Evolutionary conservation across 2,888 invertebrate genomes (phyloP).

Genomic region (Gnatocerus cornutus): DNA sequence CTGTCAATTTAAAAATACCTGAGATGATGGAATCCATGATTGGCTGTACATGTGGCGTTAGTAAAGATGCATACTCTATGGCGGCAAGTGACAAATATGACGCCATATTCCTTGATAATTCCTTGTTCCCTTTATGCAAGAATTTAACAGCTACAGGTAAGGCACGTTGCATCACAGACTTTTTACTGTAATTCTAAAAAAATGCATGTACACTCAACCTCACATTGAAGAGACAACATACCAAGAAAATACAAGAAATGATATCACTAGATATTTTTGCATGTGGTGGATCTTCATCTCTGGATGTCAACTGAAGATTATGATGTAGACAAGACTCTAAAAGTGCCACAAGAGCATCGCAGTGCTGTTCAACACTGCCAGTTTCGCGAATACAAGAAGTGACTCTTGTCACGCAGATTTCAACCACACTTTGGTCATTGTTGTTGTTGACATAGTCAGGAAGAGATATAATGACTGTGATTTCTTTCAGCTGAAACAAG

Average conservation of each 20-base stretch:
- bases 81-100: constrained; percentile 94
- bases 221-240: constrained; percentile 71
- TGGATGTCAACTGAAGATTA: constrained; percentile 84
- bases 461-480: constrained; percentile 87
- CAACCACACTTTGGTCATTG: constrained; percentile 95
- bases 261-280: constrained; percentile 97
- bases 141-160: constrained; percentile 94
- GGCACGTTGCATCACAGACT: constrained; percentile 86
- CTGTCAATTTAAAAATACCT: constrained; percentile 73
- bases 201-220: no score
- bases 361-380: constrained; percentile 89
- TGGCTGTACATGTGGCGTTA: constrained; percentile 90
- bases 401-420: constrained; percentile 93
- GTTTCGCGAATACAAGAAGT: constrained; percentile 94
- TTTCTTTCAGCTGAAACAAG: constrained; percentile 77
- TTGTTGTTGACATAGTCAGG: constrained; percentile 89
- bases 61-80: constrained; percentile 88
- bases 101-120: constrained; percentile 91
- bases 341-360: constrained; percentile 86
- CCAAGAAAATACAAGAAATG: constrained; percentile 94
- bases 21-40: constrained; percentile 93
- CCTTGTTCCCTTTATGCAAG: constrained; percentile 91
- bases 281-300: constrained; percentile 94
- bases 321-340: constrained; percentile 92
- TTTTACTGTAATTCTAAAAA: constrained; percentile 80